These are phyloP conservation scores for Cepaea hortensis DNA, from an alignment of 2,888 invertebrate species.

Conservation along the genomic window DNA sequence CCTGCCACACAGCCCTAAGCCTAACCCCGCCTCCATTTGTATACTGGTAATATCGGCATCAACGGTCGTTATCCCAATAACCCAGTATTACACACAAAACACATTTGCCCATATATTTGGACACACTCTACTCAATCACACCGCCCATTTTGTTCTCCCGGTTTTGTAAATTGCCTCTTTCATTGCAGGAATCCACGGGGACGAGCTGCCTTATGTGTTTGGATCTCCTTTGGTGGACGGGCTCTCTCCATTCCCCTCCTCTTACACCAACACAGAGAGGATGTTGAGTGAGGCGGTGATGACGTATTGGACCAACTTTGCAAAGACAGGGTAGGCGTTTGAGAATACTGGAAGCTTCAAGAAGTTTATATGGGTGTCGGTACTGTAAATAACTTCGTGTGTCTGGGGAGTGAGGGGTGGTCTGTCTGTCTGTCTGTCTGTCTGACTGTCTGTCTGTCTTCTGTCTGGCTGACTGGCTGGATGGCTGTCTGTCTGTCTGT, in stretches of 20 bases:
- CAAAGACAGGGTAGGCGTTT: conserved; percentile 71
- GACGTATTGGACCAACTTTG: conserved; percentile 75
- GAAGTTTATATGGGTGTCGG: too few species aligned
- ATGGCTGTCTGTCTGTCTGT: too few species aligned
- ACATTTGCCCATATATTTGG: neutral
- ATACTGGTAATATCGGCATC: too few species aligned
- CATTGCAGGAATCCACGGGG: conserved; percentile 66
- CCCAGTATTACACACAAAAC: neutral
- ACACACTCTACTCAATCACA: neutral
- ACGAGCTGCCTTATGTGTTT: conserved; percentile 73
- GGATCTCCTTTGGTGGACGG: conserved; percentile 73
- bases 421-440: too few species aligned
- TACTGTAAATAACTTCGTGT: too few species aligned
- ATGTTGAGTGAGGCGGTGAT: conserved; percentile 72
- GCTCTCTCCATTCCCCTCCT: conserved; percentile 69
- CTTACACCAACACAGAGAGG: conserved; percentile 65
- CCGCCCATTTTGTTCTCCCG: neutral
- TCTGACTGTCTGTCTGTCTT: too few species aligned
- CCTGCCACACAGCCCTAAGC: neutral
- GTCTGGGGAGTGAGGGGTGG: too few species aligned
- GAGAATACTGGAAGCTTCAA: too few species aligned
- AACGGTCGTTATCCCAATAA: neutral
- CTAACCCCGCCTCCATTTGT: neutral
- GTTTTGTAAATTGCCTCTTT: neutral
- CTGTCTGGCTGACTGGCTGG: too few species aligned